These are phyloP conservation scores for Rhagium mordax DNA, from an alignment of 2,888 invertebrate genomes.

Conservation along the genomic window DNA sequence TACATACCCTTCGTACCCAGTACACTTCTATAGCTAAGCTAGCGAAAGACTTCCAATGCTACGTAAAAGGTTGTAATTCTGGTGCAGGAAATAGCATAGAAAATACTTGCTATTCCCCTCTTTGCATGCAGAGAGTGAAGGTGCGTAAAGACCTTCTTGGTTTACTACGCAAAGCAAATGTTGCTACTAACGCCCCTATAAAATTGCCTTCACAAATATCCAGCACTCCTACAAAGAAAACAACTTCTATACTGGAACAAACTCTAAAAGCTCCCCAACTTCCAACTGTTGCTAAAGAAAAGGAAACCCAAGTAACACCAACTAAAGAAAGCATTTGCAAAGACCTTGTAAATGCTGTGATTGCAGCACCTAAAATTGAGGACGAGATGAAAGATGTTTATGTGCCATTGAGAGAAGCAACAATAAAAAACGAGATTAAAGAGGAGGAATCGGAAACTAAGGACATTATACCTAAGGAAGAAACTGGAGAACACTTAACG, in stretches of 20 bases:
- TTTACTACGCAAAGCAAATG: conserved; percentile 77
- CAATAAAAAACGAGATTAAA: conserved; percentile 51
- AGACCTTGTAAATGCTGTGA: conserved; percentile 76
- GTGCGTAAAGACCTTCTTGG: conserved; percentile 80
- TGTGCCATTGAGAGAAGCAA: conserved; percentile 55
- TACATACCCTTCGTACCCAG: conserved; percentile 79
- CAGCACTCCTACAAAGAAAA: conserved; percentile 70
- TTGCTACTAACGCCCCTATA: conserved; percentile 72
- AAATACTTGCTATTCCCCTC: conserved; percentile 84
- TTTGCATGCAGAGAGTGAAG: conserved; percentile 83
- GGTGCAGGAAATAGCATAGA: conserved; percentile 70
- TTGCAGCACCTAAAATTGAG: conserved; percentile 76
- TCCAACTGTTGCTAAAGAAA: conserved; percentile 53
- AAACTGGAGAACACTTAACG: conserved; percentile 54
- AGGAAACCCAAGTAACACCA: conserved; percentile 43
- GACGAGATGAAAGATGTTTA: conserved; percentile 63
- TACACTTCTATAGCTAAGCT: conserved; percentile 80
- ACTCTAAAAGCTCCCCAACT: conserved; percentile 76
- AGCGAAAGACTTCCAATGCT: conserved; percentile 82
- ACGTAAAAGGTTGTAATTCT: conserved; percentile 80
- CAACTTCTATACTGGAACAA: conserved; percentile 79
- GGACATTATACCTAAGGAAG: conserved; percentile 51
- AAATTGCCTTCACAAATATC: conserved; percentile 61
- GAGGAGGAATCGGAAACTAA: conserved; percentile 43
- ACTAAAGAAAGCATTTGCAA: conserved; percentile 74